Percentiles rank a stretch among this genome's conserved stretches.
These are phyloP conservation scores for Tenthredo scrophulariae DNA, from an alignment of 2,888 invertebrate species.

Conservation along the genomic window DNA sequence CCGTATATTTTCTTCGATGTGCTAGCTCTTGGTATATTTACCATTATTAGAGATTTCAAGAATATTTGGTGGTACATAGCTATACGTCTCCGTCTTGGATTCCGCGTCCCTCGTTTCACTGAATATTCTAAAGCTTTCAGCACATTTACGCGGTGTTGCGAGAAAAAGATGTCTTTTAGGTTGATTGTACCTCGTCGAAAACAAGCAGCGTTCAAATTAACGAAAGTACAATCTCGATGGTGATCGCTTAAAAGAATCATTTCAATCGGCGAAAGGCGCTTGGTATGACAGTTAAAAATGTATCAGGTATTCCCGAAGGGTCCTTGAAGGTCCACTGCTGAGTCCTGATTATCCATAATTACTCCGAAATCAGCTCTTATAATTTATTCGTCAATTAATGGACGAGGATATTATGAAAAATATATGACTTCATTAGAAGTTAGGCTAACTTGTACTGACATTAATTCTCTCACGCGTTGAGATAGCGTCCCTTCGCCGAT, in stretches of 20 bases:
- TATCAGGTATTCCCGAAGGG: not conserved
- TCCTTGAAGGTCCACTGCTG: not conserved
- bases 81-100: not conserved
- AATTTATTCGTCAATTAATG: not conserved
- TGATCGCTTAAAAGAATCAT: constrained; percentile 7
- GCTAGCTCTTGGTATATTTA: constrained; percentile 2
- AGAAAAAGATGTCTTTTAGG: constrained; percentile 21
- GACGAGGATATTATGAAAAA: not conserved
- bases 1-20: not conserved
- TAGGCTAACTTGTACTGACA: not conserved
- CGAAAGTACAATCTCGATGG: constrained; percentile 22
- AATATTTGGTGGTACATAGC: not conserved
- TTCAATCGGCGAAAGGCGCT: constrained; percentile 1
- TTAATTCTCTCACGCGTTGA: not conserved
- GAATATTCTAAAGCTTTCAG: constrained; percentile 47
- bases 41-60: constrained; percentile 6
- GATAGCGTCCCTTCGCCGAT: not conserved
- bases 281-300: not conserved
- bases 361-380: constrained; percentile 21
- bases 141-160: constrained; percentile 17
- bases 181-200: constrained; percentile 34
- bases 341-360: not conserved
- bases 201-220: constrained; percentile 42
- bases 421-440: not conserved
- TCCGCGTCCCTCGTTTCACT: constrained; percentile 29